Evolutionary conservation across 1,140 invertebrate species (phyloP).

Genomic region (Nasonia longicornis): DNA sequence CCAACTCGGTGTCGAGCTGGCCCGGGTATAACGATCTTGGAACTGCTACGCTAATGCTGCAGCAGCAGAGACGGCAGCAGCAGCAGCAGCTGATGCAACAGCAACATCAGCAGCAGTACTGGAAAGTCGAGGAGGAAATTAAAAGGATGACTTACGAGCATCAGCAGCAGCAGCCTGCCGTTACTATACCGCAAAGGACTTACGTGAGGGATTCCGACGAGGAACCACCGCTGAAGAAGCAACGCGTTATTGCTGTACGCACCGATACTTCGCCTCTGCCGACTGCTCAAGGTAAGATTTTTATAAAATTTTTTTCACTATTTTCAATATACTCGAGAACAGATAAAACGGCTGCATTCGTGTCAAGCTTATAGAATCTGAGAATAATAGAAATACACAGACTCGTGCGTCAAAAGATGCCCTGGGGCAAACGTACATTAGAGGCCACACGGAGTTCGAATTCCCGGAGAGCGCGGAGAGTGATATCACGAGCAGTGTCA

Average conservation of each 20-base stretch:
- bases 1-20: constrained; percentile 44
- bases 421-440: not conserved
- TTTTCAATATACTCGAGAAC: not conserved
- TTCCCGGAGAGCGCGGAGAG: not conserved
- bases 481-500: not conserved
- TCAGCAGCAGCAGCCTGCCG: not conserved
- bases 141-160: constrained; percentile 30
- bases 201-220: not conserved
- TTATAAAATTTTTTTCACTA: not conserved
- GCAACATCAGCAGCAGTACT: constrained; percentile 3
- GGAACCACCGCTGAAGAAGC: constrained; percentile 7
- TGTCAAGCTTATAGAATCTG: not conserved
- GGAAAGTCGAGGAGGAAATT: constrained; percentile 8
- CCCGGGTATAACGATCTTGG: constrained; percentile 37
- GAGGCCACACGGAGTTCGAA: not conserved
- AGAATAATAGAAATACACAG: constrained; percentile 35
- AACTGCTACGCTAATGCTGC: not conserved
- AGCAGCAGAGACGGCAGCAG: constrained; percentile 10
- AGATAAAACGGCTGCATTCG: too few species aligned
- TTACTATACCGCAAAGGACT: not conserved
- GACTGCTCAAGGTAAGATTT: constrained; percentile 14
- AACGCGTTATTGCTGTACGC: not conserved
- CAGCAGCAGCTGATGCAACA: not conserved
- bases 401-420: constrained; percentile 36
- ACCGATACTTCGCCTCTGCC: not conserved